A percentile compares a stretch with the other conserved stretches of the same genome.
Conservation (phyloP, 2,113 vertebrate species). For the Macrotus californicus region DNA sequence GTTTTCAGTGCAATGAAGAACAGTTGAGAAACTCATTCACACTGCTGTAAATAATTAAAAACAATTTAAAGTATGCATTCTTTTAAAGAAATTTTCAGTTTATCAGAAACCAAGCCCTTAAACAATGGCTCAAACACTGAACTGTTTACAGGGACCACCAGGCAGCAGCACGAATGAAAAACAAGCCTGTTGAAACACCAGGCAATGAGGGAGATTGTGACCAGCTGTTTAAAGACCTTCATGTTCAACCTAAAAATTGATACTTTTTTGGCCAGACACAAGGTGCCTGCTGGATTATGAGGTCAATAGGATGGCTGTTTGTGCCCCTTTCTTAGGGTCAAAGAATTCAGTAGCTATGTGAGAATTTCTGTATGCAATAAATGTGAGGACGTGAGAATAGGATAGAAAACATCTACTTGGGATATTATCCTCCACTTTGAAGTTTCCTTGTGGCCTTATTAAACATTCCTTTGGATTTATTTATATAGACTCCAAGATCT, state of each 20-base stretch:
- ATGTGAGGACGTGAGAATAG: background rate
- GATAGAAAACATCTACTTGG: background rate
- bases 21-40: background rate
- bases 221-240: background rate
- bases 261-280: background rate
- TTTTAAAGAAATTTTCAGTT: background rate
- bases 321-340: background rate
- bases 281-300: background rate
- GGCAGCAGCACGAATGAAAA: background rate
- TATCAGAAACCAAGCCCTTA: conserved; percentile 2
- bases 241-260: background rate
- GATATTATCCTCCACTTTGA: background rate
- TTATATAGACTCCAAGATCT: background rate
- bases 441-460: background rate
- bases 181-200: background rate
- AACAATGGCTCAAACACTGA: background rate
- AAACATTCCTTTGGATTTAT: background rate
- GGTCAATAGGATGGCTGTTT: background rate
- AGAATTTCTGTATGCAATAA: conserved; percentile 16
- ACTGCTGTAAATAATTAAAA: background rate
- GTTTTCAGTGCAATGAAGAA: background rate
- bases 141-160: background rate
- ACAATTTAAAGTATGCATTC: background rate
- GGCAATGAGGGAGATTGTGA: background rate
- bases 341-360: background rate